Base-by-base conservation (phyloP, 2,113 vertebrate species). In the Felis chaus region DNA sequence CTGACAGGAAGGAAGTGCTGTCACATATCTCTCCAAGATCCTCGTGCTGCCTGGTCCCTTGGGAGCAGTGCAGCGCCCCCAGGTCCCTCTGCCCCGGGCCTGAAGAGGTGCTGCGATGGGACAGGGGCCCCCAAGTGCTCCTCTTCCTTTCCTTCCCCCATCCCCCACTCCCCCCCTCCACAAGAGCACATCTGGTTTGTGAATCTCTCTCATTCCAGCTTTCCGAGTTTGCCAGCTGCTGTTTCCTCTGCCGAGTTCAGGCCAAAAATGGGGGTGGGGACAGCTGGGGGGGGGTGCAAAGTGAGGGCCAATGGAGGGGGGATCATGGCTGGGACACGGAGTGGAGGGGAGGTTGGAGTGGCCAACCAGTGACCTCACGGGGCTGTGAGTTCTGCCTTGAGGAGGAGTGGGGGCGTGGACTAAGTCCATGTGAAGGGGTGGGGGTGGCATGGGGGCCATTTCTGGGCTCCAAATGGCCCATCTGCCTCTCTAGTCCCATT, bases 181-280 rank as follows among this genome's bases (percentile, higher is more conserved):
- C 63, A 11, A 50, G 94, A 61, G 94, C 98, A 99, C 99, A 99
- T 99, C 99, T 99, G 99, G 97, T 99, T 99, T 98, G 98, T 82
- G 97, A 98, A 98, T 99, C 96, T 98, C 2, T 45, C 98, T 98
- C 98, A 97, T 98, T 98, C 98, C 99, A 98, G 97, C 36, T 98
- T 80, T 23, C 76, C 48, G 98, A 99, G 99, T 98, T 98, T 98
- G 98, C 98, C 98, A 98, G 98, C 98, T 25, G 69, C 98, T 11
- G 98, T 98, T 99, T 99, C 98, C 98, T 98, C 96, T 96, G 96
- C 80, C 5, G 81, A 97, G 96, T 66, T 95, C 92, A 68, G 86
- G 98, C 98, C 66, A 94, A 98, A 97, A 97, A 65, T 97, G 97
- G 97, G 97, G 97, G 97, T 96, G 96, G 97, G 97, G 93, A 78